These are phyloP conservation scores for Phaetusa simplex DNA, from an alignment of 2,113 vertebrate genomes.

Conservation along the genomic window DNA sequence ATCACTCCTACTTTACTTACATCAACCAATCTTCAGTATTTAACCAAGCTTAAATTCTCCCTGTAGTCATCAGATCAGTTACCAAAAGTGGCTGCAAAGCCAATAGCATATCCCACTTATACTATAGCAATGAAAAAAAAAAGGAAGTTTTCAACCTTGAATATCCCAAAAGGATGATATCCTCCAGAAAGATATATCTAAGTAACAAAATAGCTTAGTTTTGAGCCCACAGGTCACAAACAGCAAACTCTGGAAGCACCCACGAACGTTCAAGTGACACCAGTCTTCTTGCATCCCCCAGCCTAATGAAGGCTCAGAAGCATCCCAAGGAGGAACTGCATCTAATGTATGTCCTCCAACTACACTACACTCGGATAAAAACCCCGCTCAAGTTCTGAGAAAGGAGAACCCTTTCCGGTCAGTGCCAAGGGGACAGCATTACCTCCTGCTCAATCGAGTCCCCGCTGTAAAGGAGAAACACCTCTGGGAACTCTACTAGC, in stretches of 20 bases:
- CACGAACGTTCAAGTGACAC: fast-evolving
- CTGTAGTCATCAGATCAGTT: neutral
- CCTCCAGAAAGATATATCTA: neutral
- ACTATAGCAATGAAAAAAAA: neutral
- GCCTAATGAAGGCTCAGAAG: neutral
- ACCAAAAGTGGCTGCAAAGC: neutral
- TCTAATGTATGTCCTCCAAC: neutral
- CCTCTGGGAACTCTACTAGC: neutral
- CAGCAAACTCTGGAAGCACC: neutral
- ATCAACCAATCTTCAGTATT: neutral
- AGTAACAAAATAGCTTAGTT: neutral
- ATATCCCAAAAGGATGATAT: neutral
- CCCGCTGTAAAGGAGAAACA: neutral
- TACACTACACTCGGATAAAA: neutral
- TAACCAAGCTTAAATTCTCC: neutral
- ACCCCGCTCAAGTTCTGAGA: neutral
- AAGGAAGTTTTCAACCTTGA: neutral
- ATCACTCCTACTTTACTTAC: neutral
- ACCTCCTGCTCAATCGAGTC: neutral
- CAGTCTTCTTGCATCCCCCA: neutral
- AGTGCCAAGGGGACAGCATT: fast-evolving
- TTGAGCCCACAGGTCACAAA: neutral
- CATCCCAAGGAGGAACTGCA: neutral
- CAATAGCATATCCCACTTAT: neutral
- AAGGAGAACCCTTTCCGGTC: neutral